Base-by-base conservation (phyloP, 1,140 invertebrate species). In the Drosophila triauraria region DNA sequence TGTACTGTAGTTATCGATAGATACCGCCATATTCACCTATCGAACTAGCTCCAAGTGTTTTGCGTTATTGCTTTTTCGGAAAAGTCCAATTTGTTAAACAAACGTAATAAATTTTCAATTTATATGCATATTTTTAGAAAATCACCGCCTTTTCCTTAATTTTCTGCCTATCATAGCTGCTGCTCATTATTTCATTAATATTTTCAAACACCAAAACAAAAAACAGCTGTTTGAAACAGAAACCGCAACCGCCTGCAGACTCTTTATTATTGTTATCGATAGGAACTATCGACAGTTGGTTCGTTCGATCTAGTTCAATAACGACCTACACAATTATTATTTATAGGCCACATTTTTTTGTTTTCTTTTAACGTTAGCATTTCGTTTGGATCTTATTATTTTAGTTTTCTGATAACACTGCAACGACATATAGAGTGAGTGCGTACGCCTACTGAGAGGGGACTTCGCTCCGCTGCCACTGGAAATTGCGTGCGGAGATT, bases 361-460 rank as follows among this genome's bases (percentile, higher is more conserved):
- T 85, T 84, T 86, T 84, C 62, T 64, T 85, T 84, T 84, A 85
- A 81, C 61, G 76, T 86, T 81, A 78, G 53, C 51, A 72, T 57
- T 75, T 78, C 43, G 32, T 60, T 61, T 61, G 30, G 51, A 64
- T 48, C 50, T 59, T 61, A 43, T 42, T 64, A 46, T 42, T 56
- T 50, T 48, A 40, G 40, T 38, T 48, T 46, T 42, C 40, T 46
- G 42, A 68, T 54, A 63, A 57, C 42, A 68, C 63, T 27, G 50
- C 61, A 80, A 53, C 46, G 38, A 65, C 27, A 65, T 59, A 48
- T 48, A 50, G 72, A 74, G 82, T 85, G 68, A 57, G 82, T 67
- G 61, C 47, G 53, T 56, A 35, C 20, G 35, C 2, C 15, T 42
- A 42, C 9, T 17, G 10, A 25, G 59, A 20, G 35, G 44, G 30